Conservation (phyloP, 1,140 invertebrate species). For the Yoshiicerus persimilis region DNA sequence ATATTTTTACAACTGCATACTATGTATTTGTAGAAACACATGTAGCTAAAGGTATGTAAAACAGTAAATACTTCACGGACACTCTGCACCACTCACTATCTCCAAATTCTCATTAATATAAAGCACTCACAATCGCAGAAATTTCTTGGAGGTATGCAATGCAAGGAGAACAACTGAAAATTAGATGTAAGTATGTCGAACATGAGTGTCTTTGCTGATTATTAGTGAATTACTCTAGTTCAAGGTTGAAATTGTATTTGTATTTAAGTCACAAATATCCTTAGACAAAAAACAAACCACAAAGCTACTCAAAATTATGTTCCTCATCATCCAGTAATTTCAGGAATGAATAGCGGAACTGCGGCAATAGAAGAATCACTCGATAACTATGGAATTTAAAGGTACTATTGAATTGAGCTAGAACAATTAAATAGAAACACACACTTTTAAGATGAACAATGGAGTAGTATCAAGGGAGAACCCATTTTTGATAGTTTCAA, state of each 20-base stretch:
- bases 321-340: neutral
- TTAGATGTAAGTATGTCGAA: neutral
- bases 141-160: neutral
- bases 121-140: neutral
- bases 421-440: neutral
- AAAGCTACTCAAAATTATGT: neutral
- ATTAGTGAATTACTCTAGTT: neutral
- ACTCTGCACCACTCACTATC: no score
- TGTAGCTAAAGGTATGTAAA: no score
- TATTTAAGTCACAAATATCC: no score
- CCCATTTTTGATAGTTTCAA: conserved; percentile 4
- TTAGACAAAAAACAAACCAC: neutral
- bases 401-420: neutral
- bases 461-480: neutral
- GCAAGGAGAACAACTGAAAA: neutral
- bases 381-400: no score
- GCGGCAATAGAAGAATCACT: no score
- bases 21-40: no score
- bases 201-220: neutral
- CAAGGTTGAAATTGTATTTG: no score
- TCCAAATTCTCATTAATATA: no score
- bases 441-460: neutral
- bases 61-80: no score
- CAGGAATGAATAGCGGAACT: no score
- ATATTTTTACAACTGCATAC: no score